Evolutionary conservation across 2,888 invertebrate species (phyloP).

Genomic region (Drosophila emarginata): DNA sequence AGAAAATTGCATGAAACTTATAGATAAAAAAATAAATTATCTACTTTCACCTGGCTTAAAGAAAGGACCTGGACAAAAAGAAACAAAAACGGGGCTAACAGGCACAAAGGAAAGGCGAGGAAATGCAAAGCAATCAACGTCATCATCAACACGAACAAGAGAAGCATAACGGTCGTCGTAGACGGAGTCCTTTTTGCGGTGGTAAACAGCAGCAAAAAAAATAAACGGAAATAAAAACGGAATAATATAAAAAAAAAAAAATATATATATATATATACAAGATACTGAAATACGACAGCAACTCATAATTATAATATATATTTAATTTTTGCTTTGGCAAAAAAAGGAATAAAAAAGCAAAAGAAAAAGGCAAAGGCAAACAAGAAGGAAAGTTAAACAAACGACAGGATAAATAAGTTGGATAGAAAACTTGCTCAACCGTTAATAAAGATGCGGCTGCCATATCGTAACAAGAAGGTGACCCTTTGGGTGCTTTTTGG

Average conservation of each 20-base stretch:
- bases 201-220: conserved; percentile 24
- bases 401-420: too few species aligned
- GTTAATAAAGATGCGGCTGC: conserved; percentile 79
- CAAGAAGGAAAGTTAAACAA: not conserved
- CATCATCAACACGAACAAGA: conserved; percentile 44
- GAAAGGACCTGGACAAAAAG: not conserved
- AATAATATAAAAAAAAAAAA: conserved; percentile 16
- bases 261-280: not conserved
- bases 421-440: conserved; percentile 15
- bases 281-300: conserved; percentile 32
- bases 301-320: conserved; percentile 16
- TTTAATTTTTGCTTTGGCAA: conserved; percentile 17
- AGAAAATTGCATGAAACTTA: not conserved
- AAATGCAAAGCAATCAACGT: conserved; percentile 74
- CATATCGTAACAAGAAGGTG: conserved; percentile 81
- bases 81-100: not conserved
- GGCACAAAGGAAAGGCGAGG: conserved; percentile 45
- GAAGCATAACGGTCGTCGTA: conserved; percentile 25
- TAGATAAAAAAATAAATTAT: not conserved
- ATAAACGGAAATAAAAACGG: conserved; percentile 8
- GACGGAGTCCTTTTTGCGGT: conserved; percentile 43
- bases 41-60: not conserved
- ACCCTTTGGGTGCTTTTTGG: conserved; percentile 81
- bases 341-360: not conserved
- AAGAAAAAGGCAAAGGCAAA: not conserved